Percentiles rank a stretch among this genome's conserved stretches.
Conservation (phyloP, 2,113 vertebrate genomes). For the Catharus minimus region DNA sequence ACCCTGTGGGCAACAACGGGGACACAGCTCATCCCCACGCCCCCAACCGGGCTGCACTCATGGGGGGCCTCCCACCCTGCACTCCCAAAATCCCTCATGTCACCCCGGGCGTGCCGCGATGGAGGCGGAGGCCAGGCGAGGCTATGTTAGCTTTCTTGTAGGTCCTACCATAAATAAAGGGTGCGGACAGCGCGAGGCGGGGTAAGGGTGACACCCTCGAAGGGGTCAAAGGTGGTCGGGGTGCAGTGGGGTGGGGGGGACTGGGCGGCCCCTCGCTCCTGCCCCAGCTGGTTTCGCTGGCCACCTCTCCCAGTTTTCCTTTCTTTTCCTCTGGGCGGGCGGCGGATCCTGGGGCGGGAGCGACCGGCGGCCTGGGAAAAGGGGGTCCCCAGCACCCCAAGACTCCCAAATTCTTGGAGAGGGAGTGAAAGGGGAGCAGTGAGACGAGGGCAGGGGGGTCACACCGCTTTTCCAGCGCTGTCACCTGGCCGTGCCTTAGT, state of each 20-base stretch:
- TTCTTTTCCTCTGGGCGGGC: background rate
- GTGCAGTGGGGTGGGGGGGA: background rate
- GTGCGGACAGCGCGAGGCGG: background rate
- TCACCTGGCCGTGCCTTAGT: background rate
- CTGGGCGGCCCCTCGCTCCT: background rate
- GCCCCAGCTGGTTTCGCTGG: background rate
- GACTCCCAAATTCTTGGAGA: background rate
- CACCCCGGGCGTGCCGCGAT: background rate
- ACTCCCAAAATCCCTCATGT: background rate
- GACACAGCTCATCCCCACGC: background rate
- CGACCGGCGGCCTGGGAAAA: background rate
- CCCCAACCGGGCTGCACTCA: background rate
- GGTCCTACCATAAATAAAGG: conserved; percentile 2
- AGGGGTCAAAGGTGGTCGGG: background rate
- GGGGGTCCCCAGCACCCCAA: background rate
- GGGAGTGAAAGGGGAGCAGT: background rate
- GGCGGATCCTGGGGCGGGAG: background rate
- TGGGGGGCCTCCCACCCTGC: background rate
- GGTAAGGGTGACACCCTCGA: background rate
- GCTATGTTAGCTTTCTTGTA: background rate
- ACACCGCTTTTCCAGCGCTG: background rate
- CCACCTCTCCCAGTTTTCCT: background rate
- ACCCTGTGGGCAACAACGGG: background rate
- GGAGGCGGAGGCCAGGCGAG: background rate
- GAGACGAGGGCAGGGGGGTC: background rate